Evolutionary conservation across 2,888 invertebrate species (phyloP), one percentile per base, ranked within the genome.

Genomic region (Phasia obesa): DNA sequence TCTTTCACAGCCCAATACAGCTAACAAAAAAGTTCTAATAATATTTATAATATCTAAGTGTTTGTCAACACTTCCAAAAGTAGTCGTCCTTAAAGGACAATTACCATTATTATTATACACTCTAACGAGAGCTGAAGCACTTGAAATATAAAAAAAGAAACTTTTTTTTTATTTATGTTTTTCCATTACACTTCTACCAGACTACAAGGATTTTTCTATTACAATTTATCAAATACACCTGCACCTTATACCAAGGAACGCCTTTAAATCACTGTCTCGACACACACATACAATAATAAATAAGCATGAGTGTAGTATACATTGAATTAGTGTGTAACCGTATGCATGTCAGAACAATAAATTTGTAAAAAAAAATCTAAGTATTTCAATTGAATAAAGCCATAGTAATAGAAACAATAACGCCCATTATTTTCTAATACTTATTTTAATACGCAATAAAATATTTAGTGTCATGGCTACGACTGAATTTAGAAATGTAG

Each of bases 291-390:
- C 35, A 31, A 51, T 17, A 27, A 53, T 31, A 31, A 62, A n/a
- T 47, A 47, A 27, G 9, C 25, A 27, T 44, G 27, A 19, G n/a
- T 17, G 49, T 31, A 7, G 11, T 35, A 27, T 1, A 47, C 4
- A 17, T 23, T n/a, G 1, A 17, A 11, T 23, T 2, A 35, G 38
- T 17, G 7, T 38, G 23, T 15, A 55, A 55, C 5, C 42, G 31
- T 47, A 31, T 38, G 27, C 13, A 42, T 81, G 81, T 71, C 44
- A 55, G 59, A 65, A 42, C 53, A 71, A 81, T 81, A 76, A 81
- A 71, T 71, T 67, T 47, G 65, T 65, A 67, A 67, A 51, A 38
- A 59, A 67, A 64, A 65, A 44, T 19, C 15, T n/a, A n/a, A 35
- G n/a, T n/a, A 31, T n/a, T n/a, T 38, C 38, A 67, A 25, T 59